Evolutionary conservation across 1,140 invertebrate genomes (phyloP).

Genomic region (Pachypeltis micranthus): DNA sequence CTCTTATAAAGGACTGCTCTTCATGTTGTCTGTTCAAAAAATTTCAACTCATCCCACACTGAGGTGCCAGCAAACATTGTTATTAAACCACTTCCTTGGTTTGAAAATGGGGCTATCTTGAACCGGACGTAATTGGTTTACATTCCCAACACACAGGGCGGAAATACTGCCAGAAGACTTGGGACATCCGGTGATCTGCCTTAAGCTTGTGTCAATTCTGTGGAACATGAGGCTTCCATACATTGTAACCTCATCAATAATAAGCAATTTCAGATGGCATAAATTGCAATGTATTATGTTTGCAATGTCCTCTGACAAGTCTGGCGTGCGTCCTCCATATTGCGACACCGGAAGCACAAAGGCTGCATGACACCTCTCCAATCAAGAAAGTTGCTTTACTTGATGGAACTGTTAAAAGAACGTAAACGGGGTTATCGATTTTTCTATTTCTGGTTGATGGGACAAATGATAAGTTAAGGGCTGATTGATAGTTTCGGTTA

Average conservation of each 20-base stretch:
- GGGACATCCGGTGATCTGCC: constrained; percentile 1
- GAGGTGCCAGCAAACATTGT: neutral
- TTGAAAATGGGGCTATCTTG: constrained; percentile 14
- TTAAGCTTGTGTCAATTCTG: constrained; percentile 14
- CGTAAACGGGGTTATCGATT: neutral
- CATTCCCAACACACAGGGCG: constrained; percentile 17
- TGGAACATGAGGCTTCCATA: neutral
- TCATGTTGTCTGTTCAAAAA: constrained; percentile 19
- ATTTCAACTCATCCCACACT: constrained; percentile 16
- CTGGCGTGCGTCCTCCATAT: constrained; percentile 7
- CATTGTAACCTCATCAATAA: constrained; percentile 24
- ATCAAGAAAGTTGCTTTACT: neutral
- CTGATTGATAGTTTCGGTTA: neutral
- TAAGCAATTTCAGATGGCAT: constrained; percentile 17
- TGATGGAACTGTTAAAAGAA: neutral
- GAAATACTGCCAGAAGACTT: constrained; percentile 13
- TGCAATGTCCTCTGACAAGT: neutral
- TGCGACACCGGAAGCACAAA: constrained; percentile 1
- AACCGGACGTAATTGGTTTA: constrained; percentile 23
- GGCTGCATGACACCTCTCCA: constrained; percentile 3
- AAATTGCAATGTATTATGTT: neutral
- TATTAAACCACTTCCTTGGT: neutral
- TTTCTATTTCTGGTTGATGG: too few species aligned
- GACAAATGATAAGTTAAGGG: neutral
- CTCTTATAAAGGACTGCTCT: constrained; percentile 16